Evolutionary conservation across 2,113 vertebrate species (phyloP), one percentile per base, ranked within the genome.

Genomic region (Serilophus lunatus): DNA sequence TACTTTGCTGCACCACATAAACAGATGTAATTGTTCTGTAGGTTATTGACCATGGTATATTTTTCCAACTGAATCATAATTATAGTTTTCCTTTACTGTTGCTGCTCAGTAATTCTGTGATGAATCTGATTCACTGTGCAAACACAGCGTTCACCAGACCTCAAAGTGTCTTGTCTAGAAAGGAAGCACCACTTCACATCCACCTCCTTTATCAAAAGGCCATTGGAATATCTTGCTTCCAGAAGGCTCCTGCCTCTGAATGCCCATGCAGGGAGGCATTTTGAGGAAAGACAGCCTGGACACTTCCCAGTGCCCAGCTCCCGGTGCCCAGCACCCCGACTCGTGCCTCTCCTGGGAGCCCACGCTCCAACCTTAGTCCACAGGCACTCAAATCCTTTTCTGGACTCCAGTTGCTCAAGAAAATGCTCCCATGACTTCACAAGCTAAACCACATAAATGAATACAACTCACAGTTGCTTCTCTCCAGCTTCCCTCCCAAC

Each of bases 321-420:
- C 35, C 53, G 65, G 63, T 6, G 0, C 31, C 22, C 13, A 44
- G 35, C 29, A 6, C 3, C 9, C 49, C 47, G 25, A 18, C 35
- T 28, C 1, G 1, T 31, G 28, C 33, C 51, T 60, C 80, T 76
- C 51, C 45, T 14, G 6, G 36, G 40, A 80, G 22, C n/a, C 60
- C 38, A 44, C 0, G 0, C 33, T 90, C 59, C 36, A 40, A 18
- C 7, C 10, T 6, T 25, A 59, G 68, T 35, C 38, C 71, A 29
- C 0, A 0, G 72, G 51, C 1, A 0, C 38, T 72, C 0, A 0
- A 50, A 22, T 50, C 50, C 18, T 50, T 59, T 82, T 57, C 59
- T 7, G 2, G 50, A 59, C 76, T 45, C 45, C 42, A 72, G 45
- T 3, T 69, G 26, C 59, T 90, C 2, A 2, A 50, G 24, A 50